Percentiles rank a stretch among this genome's conserved stretches.
Evolutionary conservation across 1,140 invertebrate species (phyloP).

Genomic region (Heterodera schachtii): DNA sequence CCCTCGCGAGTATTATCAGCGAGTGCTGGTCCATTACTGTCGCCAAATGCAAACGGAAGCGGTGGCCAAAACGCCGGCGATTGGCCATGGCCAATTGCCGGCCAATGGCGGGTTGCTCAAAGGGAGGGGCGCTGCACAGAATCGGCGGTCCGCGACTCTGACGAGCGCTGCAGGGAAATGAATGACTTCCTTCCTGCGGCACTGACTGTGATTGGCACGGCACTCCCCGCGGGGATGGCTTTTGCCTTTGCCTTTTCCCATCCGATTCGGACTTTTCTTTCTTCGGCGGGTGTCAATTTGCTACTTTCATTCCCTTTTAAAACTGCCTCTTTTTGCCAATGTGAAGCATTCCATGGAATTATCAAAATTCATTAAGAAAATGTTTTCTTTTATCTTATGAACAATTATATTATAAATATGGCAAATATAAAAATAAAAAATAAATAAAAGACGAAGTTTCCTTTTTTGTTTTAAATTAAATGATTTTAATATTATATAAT

Average conservation of each 20-base stretch:
- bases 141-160: not conserved
- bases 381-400: too few relatives aligned
- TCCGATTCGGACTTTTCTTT: not conserved
- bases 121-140: not conserved
- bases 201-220: not conserved
- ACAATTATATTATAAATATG: too few relatives aligned
- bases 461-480: too few relatives aligned
- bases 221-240: not conserved
- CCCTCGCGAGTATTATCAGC: constrained; percentile 64
- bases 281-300: not conserved
- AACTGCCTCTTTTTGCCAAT: not conserved
- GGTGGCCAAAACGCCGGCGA: constrained; percentile 13
- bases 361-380: too few relatives aligned
- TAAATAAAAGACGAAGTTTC: too few relatives aligned
- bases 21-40: constrained; percentile 59
- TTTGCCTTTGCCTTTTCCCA: not conserved
- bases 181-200: not conserved
- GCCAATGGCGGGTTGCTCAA: constrained; percentile 8
- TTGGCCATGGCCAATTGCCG: not conserved
- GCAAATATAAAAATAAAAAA: too few relatives aligned
- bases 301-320: not conserved
- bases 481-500: too few relatives aligned
- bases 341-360: too few relatives aligned
- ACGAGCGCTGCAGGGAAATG: not conserved
- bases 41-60: constrained; percentile 41